Percentiles rank a stretch among this genome's conserved stretches.
Conservation (phyloP, 2,888 invertebrate species). For the Imbricaverruca yamaguchii region DNA sequence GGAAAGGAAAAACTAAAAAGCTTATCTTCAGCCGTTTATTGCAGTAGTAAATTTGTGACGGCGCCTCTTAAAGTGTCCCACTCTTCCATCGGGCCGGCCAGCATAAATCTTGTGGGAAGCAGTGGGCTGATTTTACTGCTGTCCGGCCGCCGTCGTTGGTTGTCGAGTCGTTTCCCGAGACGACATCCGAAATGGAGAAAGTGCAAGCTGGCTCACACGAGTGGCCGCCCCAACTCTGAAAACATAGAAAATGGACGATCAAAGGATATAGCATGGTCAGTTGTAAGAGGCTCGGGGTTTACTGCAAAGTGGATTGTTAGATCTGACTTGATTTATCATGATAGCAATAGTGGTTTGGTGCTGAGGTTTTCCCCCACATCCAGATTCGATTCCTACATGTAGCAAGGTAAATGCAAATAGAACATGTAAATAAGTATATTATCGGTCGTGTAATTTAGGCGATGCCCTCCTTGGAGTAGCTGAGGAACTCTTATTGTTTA, state of each 20-base stretch:
- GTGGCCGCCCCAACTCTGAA: background rate
- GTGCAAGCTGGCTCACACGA: background rate
- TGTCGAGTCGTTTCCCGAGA: background rate
- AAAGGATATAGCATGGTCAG: background rate
- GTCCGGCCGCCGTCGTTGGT: background rate
- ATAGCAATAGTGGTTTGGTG: no score
- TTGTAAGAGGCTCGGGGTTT: background rate
- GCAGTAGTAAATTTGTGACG: background rate
- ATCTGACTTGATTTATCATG: background rate
- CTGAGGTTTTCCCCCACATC: no score
- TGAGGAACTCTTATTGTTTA: no score
- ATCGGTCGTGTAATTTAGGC: no score
- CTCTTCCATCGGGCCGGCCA: background rate
- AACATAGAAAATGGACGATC: constrained; percentile 13
- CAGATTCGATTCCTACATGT: no score
- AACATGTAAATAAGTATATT: no score
- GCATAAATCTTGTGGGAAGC: background rate
- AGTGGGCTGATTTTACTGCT: background rate
- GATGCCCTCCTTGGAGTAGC: no score
- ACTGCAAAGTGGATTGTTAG: background rate
- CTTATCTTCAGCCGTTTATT: constrained; percentile 1
- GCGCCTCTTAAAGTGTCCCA: background rate
- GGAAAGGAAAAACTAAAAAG: constrained; percentile 9
- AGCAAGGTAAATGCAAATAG: no score
- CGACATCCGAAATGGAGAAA: constrained; percentile 2